These are phyloP conservation scores for Anoplolepis gracilipes DNA, from an alignment of 1,140 invertebrate species.

Conservation along the genomic window DNA sequence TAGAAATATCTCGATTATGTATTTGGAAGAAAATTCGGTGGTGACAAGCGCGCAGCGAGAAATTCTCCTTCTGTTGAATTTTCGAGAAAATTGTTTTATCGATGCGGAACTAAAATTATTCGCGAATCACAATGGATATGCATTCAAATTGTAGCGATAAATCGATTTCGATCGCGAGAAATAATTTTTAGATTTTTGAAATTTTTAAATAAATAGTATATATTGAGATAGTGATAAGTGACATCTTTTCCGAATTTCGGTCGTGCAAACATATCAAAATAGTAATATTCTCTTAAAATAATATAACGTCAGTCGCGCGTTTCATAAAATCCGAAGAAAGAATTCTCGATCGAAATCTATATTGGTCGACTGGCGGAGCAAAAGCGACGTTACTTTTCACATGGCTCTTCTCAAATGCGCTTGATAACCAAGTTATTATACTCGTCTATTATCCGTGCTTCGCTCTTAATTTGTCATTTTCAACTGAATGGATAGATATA, in stretches of 20 bases:
- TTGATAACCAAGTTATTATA: conserved; percentile 37
- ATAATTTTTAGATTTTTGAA: neutral
- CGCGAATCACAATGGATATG: neutral
- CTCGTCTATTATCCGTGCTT: conserved; percentile 24
- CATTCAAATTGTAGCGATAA: neutral
- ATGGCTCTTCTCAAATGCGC: conserved; percentile 4
- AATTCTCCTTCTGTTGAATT: neutral
- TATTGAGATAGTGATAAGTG: neutral
- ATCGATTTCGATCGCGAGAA: neutral
- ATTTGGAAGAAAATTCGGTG: neutral
- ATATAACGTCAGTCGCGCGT: conserved; percentile 1
- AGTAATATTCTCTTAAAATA: conserved; percentile 28
- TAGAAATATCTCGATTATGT: neutral
- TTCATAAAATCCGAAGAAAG: conserved; percentile 10
- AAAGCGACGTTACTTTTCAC: conserved; percentile 17
- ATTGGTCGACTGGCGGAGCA: neutral
- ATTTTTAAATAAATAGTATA: neutral
- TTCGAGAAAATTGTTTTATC: neutral
- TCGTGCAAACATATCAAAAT: neutral
- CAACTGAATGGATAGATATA: conserved; percentile 52
- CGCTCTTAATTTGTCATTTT: conserved; percentile 48
- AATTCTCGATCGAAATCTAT: conserved; percentile 6
- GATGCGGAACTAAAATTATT: neutral
- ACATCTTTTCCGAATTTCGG: neutral
- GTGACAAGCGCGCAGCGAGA: neutral